A percentile compares a stretch with the other conserved stretches of the same genome.
phyloP scores from a whole-genome alignment of 2,113 vertebrate species.

The Gopherus evgoodei region DNA sequence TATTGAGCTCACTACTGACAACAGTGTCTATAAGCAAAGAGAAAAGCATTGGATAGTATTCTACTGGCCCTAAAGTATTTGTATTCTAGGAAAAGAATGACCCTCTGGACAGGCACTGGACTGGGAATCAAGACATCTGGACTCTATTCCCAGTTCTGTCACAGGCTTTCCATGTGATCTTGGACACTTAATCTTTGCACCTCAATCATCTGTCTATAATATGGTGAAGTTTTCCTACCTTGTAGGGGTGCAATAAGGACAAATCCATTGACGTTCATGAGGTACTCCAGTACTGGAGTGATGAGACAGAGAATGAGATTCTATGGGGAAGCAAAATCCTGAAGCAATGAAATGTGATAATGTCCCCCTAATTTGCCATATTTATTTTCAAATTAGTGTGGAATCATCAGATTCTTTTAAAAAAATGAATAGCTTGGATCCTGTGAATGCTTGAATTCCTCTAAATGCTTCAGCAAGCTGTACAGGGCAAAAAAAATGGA shows the following conservation, averaged over 20 bases:
- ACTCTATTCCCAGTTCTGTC: not conserved
- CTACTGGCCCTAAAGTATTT: not conserved
- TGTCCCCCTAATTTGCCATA: not conserved
- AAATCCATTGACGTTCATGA: not conserved
- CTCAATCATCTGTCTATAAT: not conserved
- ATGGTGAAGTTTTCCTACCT: not conserved
- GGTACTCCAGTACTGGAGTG: not conserved
- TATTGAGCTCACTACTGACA: not conserved
- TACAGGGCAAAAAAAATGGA: not conserved
- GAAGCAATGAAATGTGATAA: not conserved
- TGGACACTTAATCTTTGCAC: not conserved
- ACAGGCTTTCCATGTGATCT: not conserved
- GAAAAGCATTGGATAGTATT: not conserved
- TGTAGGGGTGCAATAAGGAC: not conserved
- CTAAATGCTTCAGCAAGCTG: not conserved
- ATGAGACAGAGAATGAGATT: not conserved
- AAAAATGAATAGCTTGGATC: not conserved
- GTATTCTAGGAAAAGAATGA: not conserved
- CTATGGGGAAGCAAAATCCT: not conserved
- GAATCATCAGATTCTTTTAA: not conserved
- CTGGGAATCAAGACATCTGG: not conserved
- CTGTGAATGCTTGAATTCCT: not conserved
- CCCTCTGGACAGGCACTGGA: not conserved
- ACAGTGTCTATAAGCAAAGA: too few relatives aligned
- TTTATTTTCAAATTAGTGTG: not conserved